Percentiles rank a stretch among this genome's conserved stretches.
These are phyloP conservation scores for Tipula helvola DNA, from an alignment of 2,888 invertebrate genomes.

Conservation along the genomic window DNA sequence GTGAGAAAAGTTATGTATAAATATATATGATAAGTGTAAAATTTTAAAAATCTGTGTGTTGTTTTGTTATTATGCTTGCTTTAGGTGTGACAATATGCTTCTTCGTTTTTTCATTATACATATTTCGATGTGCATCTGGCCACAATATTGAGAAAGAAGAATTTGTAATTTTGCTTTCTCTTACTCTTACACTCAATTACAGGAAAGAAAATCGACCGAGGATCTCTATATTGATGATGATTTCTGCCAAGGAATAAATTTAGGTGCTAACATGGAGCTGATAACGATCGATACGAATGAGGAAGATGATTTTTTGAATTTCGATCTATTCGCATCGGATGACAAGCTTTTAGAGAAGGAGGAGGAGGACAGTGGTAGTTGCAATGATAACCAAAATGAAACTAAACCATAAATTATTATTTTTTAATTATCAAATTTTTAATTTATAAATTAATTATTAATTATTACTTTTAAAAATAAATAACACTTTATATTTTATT, in stretches of 20 bases:
- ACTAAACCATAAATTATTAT: background rate
- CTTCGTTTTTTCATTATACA: no score
- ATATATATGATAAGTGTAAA: background rate
- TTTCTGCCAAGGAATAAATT: slow-evolving; percentile 23
- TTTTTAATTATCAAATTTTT: background rate
- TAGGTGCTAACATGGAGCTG: slow-evolving; percentile 19
- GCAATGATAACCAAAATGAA: background rate
- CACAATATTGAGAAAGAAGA: no score
- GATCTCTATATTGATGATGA: slow-evolving; percentile 45
- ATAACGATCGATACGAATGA: slow-evolving; percentile 10
- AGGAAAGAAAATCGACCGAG: slow-evolving; percentile 44
- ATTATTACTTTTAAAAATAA: background rate
- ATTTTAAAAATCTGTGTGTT: background rate
- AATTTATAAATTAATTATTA: background rate
- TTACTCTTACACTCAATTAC: slow-evolving; percentile 12
- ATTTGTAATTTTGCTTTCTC: background rate
- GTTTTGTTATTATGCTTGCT: background rate
- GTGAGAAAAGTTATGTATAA: background rate
- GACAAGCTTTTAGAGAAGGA: background rate
- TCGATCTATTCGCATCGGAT: slow-evolving; percentile 13
- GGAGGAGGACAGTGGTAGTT: background rate
- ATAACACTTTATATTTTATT: background rate
- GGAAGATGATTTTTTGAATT: slow-evolving; percentile 15
- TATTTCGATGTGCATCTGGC: no score
- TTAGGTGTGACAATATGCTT: no score